phyloP scores from a whole-genome alignment of 2,888 invertebrate genomes.

The Sisyra terminalis region DNA sequence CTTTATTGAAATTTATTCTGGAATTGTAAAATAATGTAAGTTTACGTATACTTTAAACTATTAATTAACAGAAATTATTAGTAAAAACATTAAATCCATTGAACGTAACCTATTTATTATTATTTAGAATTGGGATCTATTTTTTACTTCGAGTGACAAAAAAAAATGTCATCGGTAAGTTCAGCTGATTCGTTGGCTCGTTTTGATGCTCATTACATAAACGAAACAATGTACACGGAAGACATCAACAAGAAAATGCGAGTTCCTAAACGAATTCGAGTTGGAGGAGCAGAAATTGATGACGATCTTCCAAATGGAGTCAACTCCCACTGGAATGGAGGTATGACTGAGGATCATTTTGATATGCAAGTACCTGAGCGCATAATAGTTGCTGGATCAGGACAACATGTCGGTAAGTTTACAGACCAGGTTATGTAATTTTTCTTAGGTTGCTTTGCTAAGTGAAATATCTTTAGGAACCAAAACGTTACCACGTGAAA shows the following conservation, averaged over 20 bases:
- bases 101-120: too few relatives aligned
- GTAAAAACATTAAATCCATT: too few relatives aligned
- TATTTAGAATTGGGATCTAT: neutral
- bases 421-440: neutral
- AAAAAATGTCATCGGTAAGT: slow-evolving; percentile 5
- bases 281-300: slow-evolving; percentile 56
- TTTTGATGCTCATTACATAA: slow-evolving; percentile 40
- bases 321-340: slow-evolving; percentile 31
- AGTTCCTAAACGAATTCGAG: slow-evolving; percentile 62
- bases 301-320: slow-evolving; percentile 38
- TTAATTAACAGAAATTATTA: too few relatives aligned
- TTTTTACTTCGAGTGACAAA: neutral
- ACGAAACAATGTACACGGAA: slow-evolving; percentile 47
- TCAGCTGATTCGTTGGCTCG: slow-evolving; percentile 5
- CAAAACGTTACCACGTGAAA: slow-evolving; percentile 74
- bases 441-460: neutral
- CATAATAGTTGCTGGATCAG: slow-evolving; percentile 74
- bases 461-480: slow-evolving; percentile 41
- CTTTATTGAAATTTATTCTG: too few relatives aligned
- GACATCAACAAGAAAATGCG: slow-evolving; percentile 71
- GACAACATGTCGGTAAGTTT: slow-evolving; percentile 42
- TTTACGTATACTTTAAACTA: too few relatives aligned
- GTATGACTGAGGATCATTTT: slow-evolving; percentile 49
- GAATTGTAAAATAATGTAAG: too few relatives aligned
- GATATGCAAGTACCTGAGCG: slow-evolving; percentile 90